Conservation (phyloP, 2,113 vertebrate species). For the Hippocampus comes region DNA sequence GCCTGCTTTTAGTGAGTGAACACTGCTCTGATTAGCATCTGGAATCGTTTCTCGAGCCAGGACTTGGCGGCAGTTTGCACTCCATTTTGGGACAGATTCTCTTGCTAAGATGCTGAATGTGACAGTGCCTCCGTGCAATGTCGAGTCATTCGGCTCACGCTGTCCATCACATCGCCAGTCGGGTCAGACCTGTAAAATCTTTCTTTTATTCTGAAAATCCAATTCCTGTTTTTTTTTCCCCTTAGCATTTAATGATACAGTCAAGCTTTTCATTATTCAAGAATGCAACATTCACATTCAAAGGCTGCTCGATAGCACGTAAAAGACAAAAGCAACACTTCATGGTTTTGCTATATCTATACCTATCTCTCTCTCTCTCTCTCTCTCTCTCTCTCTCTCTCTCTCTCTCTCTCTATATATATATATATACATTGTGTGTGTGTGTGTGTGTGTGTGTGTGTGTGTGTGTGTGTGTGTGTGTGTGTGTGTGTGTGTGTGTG, state of each 20-base stretch:
- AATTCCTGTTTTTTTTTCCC: too few relatives aligned
- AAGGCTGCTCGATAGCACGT: neutral
- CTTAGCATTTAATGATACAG: neutral
- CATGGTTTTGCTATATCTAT: too few relatives aligned
- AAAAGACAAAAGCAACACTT: neutral
- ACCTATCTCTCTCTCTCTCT: too few relatives aligned
- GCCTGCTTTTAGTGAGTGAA: constrained; percentile 37
- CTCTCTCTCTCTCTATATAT: too few relatives aligned
- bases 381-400: too few relatives aligned
- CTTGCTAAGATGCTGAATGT: constrained; percentile 47
- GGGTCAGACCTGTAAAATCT: constrained; percentile 4
- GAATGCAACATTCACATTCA: neutral
- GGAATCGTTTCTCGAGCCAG: constrained; percentile 40
- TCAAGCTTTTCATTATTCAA: neutral
- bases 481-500: too few relatives aligned
- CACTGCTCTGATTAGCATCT: constrained; percentile 49
- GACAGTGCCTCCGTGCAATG: constrained; percentile 28
- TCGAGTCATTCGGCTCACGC: constrained; percentile 42
- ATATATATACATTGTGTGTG: too few relatives aligned
- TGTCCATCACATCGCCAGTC: constrained; percentile 29
- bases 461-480: too few relatives aligned
- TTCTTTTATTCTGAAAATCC: neutral
- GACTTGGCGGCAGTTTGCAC: constrained; percentile 38
- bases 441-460: too few relatives aligned
- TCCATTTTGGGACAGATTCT: constrained; percentile 50